Percentiles rank a stretch among this genome's conserved stretches.
Conservation (phyloP, 1,140 invertebrate genomes). For the Ceratosolen fusciceps region DNA sequence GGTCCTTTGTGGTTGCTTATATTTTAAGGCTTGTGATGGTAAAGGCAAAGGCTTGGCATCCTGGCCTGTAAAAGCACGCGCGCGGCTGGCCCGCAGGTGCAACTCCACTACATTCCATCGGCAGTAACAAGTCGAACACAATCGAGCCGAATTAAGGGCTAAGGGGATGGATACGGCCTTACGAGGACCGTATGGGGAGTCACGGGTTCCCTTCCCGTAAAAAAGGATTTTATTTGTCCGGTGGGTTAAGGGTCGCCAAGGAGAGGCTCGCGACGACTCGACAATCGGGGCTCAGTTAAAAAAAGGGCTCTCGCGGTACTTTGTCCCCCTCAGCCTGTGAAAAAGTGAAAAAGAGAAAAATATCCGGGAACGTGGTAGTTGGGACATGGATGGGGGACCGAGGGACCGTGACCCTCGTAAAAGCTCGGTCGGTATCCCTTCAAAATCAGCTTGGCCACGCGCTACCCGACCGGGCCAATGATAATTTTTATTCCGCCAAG, state of each 20-base stretch:
- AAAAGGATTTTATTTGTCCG: conserved; percentile 66
- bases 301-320: conserved; percentile 53
- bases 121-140: background rate
- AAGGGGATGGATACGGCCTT: background rate
- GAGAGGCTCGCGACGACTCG: conserved; percentile 48
- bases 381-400: too few species aligned
- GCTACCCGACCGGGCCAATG: background rate
- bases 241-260: conserved; percentile 56
- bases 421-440: conserved; percentile 26
- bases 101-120: too few species aligned
- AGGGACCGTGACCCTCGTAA: background rate
- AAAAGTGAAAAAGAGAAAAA: too few species aligned
- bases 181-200: conserved; percentile 45
- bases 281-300: too few species aligned
- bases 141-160: background rate
- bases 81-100: too few species aligned
- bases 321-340: too few species aligned
- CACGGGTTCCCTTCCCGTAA: conserved; percentile 55
- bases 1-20: too few species aligned
- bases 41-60: too few species aligned
- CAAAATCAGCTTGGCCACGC: conserved; percentile 26
- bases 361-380: too few species aligned
- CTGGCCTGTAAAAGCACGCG: too few species aligned
- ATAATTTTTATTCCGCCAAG: conserved; percentile 10
- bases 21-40: too few species aligned